These are phyloP conservation scores for Paramuricea clavata DNA, from an alignment of 92 coral and sea anemone genomes.

Conservation along the genomic window DNA sequence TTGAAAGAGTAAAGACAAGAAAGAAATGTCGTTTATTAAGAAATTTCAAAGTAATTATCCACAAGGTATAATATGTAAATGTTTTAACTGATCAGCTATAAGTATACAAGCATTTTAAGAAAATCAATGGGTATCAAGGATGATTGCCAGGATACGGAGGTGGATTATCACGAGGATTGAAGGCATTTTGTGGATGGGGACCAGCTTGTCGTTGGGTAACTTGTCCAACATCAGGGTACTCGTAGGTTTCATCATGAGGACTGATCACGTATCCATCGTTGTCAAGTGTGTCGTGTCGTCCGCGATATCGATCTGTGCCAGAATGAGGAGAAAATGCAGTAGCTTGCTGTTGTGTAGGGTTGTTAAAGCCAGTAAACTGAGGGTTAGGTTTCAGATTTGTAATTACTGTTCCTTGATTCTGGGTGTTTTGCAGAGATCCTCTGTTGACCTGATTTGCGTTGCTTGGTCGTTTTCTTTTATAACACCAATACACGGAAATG, in stretches of 20 bases:
- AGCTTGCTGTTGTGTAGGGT: background rate
- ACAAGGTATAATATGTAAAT: too few relatives aligned
- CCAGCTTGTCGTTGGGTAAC: background rate
- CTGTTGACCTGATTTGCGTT: background rate
- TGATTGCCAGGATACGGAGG: too few relatives aligned
- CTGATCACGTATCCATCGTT: background rate
- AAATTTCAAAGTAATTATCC: too few relatives aligned
- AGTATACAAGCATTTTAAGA: too few relatives aligned
- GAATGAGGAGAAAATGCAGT: background rate
- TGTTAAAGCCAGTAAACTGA: background rate
- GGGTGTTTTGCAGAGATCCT: background rate
- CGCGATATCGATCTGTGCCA: background rate
- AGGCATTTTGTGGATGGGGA: background rate
- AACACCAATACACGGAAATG: background rate
- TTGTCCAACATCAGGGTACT: background rate
- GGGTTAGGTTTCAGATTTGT: background rate
- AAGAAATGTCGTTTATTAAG: too few relatives aligned
- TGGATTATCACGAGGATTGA: background rate
- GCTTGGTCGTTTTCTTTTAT: background rate
- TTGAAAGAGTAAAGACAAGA: too few relatives aligned
- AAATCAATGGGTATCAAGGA: too few relatives aligned
- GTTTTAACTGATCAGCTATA: too few relatives aligned
- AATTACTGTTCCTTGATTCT: background rate
- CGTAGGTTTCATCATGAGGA: background rate
- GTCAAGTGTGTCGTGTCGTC: background rate